Percentiles rank a stretch among this genome's conserved stretches.
Evolutionary conservation across 2,797 vertebrate species (phyloP).

Genomic region (Botia almorhae): DNA sequence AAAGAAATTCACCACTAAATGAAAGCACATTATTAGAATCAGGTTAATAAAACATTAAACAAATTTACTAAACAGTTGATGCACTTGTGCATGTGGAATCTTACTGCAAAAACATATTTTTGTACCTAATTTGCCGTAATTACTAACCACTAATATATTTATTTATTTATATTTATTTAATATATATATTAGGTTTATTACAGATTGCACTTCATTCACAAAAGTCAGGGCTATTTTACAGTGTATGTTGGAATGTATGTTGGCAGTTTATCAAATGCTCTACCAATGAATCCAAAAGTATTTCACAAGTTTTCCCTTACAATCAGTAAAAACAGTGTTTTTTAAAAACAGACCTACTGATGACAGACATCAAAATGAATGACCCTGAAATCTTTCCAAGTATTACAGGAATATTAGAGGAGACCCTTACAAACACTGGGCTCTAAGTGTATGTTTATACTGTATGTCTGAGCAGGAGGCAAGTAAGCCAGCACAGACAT

Average conservation of each 20-base stretch:
- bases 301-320: neutral
- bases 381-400: neutral
- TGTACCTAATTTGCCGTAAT: no score
- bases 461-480: neutral
- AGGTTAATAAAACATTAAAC: neutral
- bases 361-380: neutral
- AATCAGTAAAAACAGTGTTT: neutral
- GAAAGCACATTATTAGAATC: neutral
- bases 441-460: neutral
- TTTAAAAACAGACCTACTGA: neutral
- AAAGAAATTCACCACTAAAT: neutral
- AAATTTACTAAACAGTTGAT: neutral
- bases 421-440: constrained; percentile 1
- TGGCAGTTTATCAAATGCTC: neutral
- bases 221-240: no score
- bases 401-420: neutral
- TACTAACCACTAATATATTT: no score
- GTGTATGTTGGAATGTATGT: no score
- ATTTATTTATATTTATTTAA: no score
- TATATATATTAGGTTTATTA: no score
- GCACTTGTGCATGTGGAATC: neutral
- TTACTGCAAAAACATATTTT: no score
- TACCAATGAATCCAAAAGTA: neutral
- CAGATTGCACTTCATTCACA: no score
- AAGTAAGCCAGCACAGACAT: constrained; percentile 10